Evolutionary conservation across 2,797 vertebrate species (phyloP).

Genomic region (Novumbra hubbsi): DNA sequence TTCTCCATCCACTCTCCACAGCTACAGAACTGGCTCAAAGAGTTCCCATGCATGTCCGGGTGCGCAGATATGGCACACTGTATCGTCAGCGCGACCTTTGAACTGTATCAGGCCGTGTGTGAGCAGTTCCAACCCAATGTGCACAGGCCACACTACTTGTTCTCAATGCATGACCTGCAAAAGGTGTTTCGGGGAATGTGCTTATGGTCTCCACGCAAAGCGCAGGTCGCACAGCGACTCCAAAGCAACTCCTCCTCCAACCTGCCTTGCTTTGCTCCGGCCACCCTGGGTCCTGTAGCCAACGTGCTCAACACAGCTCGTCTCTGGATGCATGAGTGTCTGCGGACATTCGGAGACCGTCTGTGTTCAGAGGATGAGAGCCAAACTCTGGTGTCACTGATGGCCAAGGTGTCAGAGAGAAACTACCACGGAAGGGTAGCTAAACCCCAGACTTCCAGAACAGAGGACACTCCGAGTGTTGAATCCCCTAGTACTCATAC

Average conservation of each 20-base stretch:
- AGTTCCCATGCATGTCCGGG: slow-evolving; percentile 51
- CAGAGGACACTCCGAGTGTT: neutral
- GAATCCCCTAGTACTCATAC: neutral
- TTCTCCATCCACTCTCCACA: slow-evolving; percentile 70
- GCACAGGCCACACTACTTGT: slow-evolving; percentile 65
- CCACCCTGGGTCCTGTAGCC: slow-evolving; percentile 29
- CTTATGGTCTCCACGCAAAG: slow-evolving; percentile 59
- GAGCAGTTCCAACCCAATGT: slow-evolving; percentile 60
- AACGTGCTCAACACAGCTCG: slow-evolving; percentile 59
- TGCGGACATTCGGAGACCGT: slow-evolving; percentile 80
- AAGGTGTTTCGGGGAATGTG: slow-evolving; percentile 79
- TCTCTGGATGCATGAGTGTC: slow-evolving; percentile 86
- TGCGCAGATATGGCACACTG: slow-evolving; percentile 59
- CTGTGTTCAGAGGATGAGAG: slow-evolving; percentile 66
- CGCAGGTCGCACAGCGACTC: slow-evolving; percentile 9
- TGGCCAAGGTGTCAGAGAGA: slow-evolving; percentile 61
- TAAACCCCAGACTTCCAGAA: slow-evolving; percentile 7
- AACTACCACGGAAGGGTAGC: slow-evolving; percentile 58
- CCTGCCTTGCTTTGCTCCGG: slow-evolving; percentile 9
- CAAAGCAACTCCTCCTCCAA: slow-evolving; percentile 18
- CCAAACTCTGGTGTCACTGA: slow-evolving; percentile 58
- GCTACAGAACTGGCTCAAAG: slow-evolving; percentile 76
- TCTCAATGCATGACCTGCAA: slow-evolving; percentile 77
- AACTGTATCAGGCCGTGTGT: slow-evolving; percentile 65
- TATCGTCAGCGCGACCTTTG: slow-evolving; percentile 75